phyloP scores from a whole-genome alignment of 2,797 vertebrate species.

The Chaetophractus vellerosus region DNA sequence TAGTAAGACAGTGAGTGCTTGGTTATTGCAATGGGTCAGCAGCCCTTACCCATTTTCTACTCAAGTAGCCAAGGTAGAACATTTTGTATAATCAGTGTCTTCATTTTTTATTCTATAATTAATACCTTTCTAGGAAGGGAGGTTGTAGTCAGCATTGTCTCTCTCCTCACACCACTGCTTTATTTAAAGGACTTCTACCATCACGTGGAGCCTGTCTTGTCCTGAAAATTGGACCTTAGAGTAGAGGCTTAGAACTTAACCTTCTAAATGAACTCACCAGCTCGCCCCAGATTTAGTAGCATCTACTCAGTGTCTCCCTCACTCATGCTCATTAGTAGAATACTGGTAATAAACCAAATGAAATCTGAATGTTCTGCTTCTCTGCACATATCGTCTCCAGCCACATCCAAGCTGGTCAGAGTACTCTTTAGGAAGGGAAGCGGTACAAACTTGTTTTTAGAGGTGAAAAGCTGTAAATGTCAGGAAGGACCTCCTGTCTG shows the following conservation, averaged over 20 bases:
- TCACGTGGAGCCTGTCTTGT: background rate
- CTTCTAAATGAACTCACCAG: background rate
- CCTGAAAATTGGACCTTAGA: background rate
- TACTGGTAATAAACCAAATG: background rate
- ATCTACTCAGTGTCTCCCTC: background rate
- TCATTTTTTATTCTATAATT: background rate
- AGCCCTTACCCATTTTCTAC: background rate
- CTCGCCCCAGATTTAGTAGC: background rate
- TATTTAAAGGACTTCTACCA: background rate
- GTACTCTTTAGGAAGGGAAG: background rate
- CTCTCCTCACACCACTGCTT: background rate
- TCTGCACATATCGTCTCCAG: background rate
- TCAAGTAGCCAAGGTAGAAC: background rate
- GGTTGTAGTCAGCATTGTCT: background rate
- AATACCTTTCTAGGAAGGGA: background rate
- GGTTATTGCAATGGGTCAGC: background rate
- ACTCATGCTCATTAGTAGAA: background rate
- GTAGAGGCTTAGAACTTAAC: background rate
- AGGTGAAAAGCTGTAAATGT: background rate
- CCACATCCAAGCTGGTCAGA: background rate
- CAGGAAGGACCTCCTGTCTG: background rate
- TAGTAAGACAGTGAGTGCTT: background rate
- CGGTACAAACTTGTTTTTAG: background rate
- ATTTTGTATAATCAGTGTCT: rapidly evolving
- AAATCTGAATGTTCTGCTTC: background rate